Percentiles rank a stretch among this genome's conserved stretches.
These are phyloP conservation scores for Dendroctonus ponderosae DNA, from an alignment of 1,140 invertebrate genomes.

Conservation along the genomic window DNA sequence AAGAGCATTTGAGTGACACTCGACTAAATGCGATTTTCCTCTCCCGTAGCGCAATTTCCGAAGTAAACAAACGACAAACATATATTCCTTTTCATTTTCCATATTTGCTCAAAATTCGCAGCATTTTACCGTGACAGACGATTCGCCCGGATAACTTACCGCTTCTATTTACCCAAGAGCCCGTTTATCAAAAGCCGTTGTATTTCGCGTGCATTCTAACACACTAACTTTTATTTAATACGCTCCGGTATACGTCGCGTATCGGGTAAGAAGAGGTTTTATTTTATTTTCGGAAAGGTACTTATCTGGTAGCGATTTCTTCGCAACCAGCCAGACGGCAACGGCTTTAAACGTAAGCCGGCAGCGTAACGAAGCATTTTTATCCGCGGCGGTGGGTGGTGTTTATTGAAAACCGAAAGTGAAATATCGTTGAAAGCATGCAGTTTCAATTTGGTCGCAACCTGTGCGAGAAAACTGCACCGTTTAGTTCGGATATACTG, in stretches of 20 bases:
- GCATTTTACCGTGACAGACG: conserved; percentile 5
- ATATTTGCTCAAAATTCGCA: too few species aligned
- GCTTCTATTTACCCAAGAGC: conserved; percentile 12
- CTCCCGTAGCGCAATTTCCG: not conserved
- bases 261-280: conserved; percentile 12
- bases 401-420: conserved; percentile 28
- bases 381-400: conserved; percentile 13
- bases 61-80: not conserved
- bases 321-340: conserved; percentile 21
- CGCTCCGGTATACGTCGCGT: conserved; percentile 7
- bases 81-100: too few species aligned
- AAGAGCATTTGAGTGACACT: too few species aligned
- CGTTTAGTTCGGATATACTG: too few species aligned
- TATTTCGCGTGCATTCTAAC: conserved; percentile 12
- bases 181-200: conserved; percentile 13
- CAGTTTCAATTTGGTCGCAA: conserved; percentile 4
- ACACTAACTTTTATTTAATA: conserved; percentile 23
- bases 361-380: conserved; percentile 24
- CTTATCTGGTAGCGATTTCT: conserved; percentile 33
- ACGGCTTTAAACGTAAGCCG: conserved; percentile 12
- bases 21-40: too few species aligned
- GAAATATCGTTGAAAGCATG: conserved; percentile 6
- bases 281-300: conserved; percentile 21
- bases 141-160: conserved; percentile 9
- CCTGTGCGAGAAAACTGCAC: too few species aligned